Base-by-base conservation (phyloP, 2,888 invertebrate genomes). In the Anthrax anthrax region DNA sequence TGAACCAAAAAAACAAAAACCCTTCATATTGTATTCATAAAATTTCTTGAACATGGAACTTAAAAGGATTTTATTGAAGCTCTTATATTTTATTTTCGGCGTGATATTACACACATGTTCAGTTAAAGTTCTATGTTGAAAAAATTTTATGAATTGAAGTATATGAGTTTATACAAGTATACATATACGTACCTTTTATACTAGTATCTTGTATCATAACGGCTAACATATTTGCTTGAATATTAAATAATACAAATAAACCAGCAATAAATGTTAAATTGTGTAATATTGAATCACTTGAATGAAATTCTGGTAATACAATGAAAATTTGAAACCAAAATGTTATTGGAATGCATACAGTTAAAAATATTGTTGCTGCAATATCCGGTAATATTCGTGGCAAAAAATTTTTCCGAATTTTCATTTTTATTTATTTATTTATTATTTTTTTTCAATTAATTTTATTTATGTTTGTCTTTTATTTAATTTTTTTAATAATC, bases 121-220 rank as follows among this genome's bases (percentile, higher is more conserved):
- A n/a, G n/a, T n/a, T n/a, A n/a, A n/a, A n/a, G n/a, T n/a, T n/a
- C n/a, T n/a, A n/a, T n/a, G n/a, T n/a, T n/a, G n/a, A 23, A 23
- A 23, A 23, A 23, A 6, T 6, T 23, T 23, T 23, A 23, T 23
- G 8, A 23, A 23, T 23, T 23, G 8, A 6, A 4, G 23, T 6
- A 23, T 23, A 23, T 23, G 8, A 23, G 23, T 23, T 4, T 23
- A 23, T 23, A 23, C 23, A 23, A n/a, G n/a, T n/a, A n/a, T 23
- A 23, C 23, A 23, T 17, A 6, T 23, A 53, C 55, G 72, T 60
- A 60, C 74, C 77, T 60, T 70, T 72, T 56, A 82, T 83, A 55
- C 84, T 85, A 14, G 85, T 84, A 56, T 91, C 84, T 45, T 80
- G 79, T 43, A 83, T 65, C 59, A 89, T 76, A 32, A 84, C 76